These are phyloP conservation scores for Xylocopa sonorina DNA, from an alignment of 1,140 invertebrate genomes.

Conservation along the genomic window DNA sequence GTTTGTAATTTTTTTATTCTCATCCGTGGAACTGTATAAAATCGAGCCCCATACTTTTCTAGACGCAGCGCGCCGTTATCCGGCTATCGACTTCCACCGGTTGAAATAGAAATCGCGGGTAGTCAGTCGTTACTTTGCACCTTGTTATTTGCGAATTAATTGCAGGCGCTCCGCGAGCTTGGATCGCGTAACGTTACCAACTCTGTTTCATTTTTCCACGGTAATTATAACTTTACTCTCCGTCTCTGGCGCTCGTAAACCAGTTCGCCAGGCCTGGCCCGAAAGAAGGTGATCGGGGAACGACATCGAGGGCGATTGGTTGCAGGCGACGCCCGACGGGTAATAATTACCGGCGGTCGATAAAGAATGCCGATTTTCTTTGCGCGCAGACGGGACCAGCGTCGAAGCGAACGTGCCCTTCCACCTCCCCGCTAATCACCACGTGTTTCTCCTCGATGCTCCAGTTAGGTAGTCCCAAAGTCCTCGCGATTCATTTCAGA, in stretches of 20 bases:
- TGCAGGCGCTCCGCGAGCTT: background rate
- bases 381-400: slow-evolving; percentile 5
- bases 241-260: slow-evolving; percentile 11
- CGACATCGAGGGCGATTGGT: slow-evolving; percentile 20
- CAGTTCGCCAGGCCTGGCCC: background rate
- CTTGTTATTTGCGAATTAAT: background rate
- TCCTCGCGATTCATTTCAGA: slow-evolving; percentile 46
- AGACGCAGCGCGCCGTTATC: no score
- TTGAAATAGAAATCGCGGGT: background rate
- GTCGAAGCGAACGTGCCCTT: slow-evolving; percentile 16
- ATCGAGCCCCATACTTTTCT: no score
- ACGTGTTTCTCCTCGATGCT: slow-evolving; percentile 64
- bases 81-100: background rate
- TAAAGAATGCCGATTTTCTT: slow-evolving; percentile 44
- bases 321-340: slow-evolving; percentile 40
- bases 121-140: background rate
- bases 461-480: slow-evolving; percentile 71
- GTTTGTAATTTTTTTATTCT: no score
- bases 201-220: slow-evolving; percentile 24
- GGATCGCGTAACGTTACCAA: background rate
- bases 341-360: slow-evolving; percentile 62
- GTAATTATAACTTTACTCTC: slow-evolving; percentile 28
- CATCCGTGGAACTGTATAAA: no score
- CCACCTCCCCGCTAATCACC: slow-evolving; percentile 69
- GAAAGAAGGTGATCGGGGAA: background rate